phyloP scores from a whole-genome alignment of 2,113 vertebrate genomes.

The Notothenia coriiceps region DNA sequence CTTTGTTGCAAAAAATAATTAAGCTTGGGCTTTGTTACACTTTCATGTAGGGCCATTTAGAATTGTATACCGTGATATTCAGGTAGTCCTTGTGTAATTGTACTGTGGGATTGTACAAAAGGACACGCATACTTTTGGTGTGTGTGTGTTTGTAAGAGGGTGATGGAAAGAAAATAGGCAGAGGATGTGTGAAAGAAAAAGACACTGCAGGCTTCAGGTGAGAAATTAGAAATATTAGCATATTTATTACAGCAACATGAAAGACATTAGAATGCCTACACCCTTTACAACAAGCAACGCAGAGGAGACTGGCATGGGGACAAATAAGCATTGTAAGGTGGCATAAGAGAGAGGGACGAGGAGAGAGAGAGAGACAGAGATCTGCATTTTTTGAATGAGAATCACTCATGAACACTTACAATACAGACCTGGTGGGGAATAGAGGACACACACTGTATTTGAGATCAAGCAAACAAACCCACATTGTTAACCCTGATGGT shows the following conservation, averaged over 20 bases:
- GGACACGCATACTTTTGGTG: not conserved
- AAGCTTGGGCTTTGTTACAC: conserved; percentile 20
- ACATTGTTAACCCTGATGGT: conserved; percentile 43
- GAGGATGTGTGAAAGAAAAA: conserved; percentile 51
- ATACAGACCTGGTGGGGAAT: conserved; percentile 52
- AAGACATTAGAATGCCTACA: conserved; percentile 83
- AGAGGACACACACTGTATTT: conserved; percentile 54
- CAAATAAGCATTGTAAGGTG: conserved; percentile 69
- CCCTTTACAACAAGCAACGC: conserved; percentile 81
- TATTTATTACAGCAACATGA: conserved; percentile 88
- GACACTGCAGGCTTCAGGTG: conserved; percentile 78
- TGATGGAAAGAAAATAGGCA: conserved; percentile 1
- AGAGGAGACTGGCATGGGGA: conserved; percentile 73
- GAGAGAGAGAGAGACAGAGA: conserved; percentile 30
- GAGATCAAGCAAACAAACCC: conserved; percentile 51
- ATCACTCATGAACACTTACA: conserved; percentile 66
- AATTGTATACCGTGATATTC: conserved; percentile 6
- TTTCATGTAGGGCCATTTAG: conserved; percentile 23
- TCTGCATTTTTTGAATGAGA: conserved; percentile 50
- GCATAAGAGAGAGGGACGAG: conserved; percentile 42
- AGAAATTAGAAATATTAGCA: conserved; percentile 89
- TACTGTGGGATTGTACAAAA: not conserved
- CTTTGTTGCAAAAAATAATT: conserved; percentile 52
- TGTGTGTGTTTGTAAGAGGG: not conserved
- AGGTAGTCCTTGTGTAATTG: not conserved